Percentiles rank a stretch among this genome's conserved stretches.
phyloP scores from a whole-genome alignment of 2,797 vertebrate species.

The Remorina albescens region DNA sequence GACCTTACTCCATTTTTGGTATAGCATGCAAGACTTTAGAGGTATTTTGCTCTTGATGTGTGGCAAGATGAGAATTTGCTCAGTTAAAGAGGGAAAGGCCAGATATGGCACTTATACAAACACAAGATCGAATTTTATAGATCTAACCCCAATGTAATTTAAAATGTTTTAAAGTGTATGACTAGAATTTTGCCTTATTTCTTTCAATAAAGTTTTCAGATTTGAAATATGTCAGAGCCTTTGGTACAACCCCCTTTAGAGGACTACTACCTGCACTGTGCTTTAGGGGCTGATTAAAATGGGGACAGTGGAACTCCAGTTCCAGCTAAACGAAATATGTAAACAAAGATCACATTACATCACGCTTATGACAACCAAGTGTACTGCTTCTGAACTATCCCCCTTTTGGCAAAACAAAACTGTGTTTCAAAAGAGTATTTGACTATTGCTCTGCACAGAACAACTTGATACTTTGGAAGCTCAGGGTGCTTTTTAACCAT shows the following conservation, averaged over 20 bases:
- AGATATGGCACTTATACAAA: conserved; percentile 21
- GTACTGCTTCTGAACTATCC: conserved; percentile 48
- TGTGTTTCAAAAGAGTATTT: conserved; percentile 67
- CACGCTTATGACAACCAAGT: conserved; percentile 34
- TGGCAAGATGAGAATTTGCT: conserved; percentile 45
- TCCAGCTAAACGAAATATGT: conserved; percentile 30
- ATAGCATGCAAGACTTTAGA: conserved; percentile 18
- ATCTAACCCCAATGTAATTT: too few relatives aligned
- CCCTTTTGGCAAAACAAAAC: conserved; percentile 53
- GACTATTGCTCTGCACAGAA: conserved; percentile 58
- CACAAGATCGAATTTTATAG: conserved; percentile 5
- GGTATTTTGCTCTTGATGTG: conserved; percentile 47
- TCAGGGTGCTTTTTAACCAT: conserved; percentile 62
- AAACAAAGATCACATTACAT: conserved; percentile 56
- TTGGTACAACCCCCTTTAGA: conserved; percentile 1
- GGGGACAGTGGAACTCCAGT: conserved; percentile 28
- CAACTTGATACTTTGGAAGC: conserved; percentile 74
- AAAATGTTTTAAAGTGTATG: conserved; percentile 3
- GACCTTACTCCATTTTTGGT: conserved; percentile 27
- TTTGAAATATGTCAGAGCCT: not conserved
- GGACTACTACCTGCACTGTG: conserved; percentile 5
- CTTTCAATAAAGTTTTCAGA: not conserved
- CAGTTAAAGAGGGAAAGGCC: conserved; percentile 45
- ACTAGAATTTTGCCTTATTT: not conserved
- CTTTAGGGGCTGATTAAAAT: conserved; percentile 33